Conservation (phyloP, 53 echinoderm and acorn worm genomes). For the Antedon mediterranea region DNA sequence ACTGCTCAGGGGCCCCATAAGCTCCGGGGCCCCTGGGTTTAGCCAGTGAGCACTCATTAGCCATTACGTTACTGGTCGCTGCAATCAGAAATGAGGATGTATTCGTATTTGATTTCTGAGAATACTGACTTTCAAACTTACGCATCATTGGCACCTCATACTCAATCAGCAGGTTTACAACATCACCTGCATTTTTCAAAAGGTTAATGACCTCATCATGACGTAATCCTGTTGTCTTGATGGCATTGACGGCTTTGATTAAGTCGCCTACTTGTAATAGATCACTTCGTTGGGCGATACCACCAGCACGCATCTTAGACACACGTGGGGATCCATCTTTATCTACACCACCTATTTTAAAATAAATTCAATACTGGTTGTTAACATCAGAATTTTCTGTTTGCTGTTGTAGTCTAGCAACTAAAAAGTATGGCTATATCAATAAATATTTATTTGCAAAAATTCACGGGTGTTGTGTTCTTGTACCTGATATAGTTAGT, state of each 20-base stretch:
- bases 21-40: too few species aligned
- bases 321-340: slow-evolving; percentile 83
- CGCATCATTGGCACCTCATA: slow-evolving; percentile 71
- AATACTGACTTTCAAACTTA: slow-evolving; percentile 7
- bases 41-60: too few species aligned
- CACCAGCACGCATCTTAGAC: slow-evolving; percentile 88
- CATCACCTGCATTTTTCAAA: slow-evolving; percentile 73
- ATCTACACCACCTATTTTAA: slow-evolving; percentile 65
- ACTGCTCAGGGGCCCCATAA: too few species aligned
- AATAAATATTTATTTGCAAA: too few species aligned
- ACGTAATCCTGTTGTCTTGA: slow-evolving; percentile 57
- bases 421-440: too few species aligned
- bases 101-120: slow-evolving; percentile 3
- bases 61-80: not conserved
- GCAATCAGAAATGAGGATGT: not conserved
- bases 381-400: not conserved
- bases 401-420: too few species aligned
- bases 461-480: too few species aligned
- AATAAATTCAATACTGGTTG: not conserved
- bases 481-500: too few species aligned
- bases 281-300: slow-evolving; percentile 88
- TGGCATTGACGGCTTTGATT: slow-evolving; percentile 69
- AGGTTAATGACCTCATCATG: slow-evolving; percentile 93
- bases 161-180: slow-evolving; percentile 68
- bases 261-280: slow-evolving; percentile 53